phyloP scores from a whole-genome alignment of 2,888 invertebrate genomes.

The Osmoderma eremita region DNA sequence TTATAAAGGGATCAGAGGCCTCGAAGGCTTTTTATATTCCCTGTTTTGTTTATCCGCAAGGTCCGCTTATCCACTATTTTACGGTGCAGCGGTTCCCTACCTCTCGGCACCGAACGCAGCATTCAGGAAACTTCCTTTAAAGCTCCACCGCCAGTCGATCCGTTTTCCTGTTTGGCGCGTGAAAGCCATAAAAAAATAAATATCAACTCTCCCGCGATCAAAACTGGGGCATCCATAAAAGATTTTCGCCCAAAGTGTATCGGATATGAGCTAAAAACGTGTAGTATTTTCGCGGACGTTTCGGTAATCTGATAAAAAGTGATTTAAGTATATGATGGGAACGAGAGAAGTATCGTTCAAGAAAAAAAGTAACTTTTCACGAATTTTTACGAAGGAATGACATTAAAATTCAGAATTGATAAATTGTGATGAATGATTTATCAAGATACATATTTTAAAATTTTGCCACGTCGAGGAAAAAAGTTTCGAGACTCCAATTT shows the following conservation, averaged over 20 bases:
- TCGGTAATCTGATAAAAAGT: too few relatives aligned
- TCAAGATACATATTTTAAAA: too few relatives aligned
- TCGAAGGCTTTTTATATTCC: slow-evolving; percentile 2
- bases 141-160: background rate
- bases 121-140: slow-evolving; percentile 1
- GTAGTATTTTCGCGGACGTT: too few relatives aligned
- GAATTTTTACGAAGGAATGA: too few relatives aligned
- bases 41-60: slow-evolving; percentile 16
- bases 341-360: background rate
- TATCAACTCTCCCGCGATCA: background rate
- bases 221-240: background rate
- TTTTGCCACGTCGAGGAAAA: too few relatives aligned
- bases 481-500: too few relatives aligned
- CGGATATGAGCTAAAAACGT: background rate
- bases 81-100: slow-evolving; percentile 1
- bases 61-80: slow-evolving; percentile 9
- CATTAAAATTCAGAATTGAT: too few relatives aligned
- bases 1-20: slow-evolving; percentile 6
- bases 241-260: background rate
- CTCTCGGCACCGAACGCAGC: background rate
- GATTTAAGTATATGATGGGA: background rate
- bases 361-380: background rate
- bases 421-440: too few relatives aligned
- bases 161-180: background rate
- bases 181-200: slow-evolving; percentile 13